Conservation (phyloP, 2,113 vertebrate genomes). For the Oxyruncus cristatus region DNA sequence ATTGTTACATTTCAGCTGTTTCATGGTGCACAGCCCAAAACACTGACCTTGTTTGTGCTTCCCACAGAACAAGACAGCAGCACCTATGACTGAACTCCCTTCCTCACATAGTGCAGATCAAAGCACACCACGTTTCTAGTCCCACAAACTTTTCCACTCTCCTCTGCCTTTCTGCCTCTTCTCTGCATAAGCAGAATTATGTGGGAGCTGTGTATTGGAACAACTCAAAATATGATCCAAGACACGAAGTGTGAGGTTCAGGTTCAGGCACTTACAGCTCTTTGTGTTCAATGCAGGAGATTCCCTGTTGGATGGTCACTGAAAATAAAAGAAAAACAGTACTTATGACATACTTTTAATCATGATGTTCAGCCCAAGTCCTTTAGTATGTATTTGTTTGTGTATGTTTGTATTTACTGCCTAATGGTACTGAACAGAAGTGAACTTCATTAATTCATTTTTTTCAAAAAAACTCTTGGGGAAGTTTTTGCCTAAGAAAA, state of each 20-base stretch:
- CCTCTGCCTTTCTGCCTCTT: background rate
- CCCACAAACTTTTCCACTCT: background rate
- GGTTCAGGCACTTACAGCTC: background rate
- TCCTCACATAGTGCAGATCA: background rate
- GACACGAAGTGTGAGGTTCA: background rate
- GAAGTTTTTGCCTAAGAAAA: background rate
- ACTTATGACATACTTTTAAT: background rate
- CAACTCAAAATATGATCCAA: background rate
- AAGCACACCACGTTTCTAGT: background rate
- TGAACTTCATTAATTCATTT: background rate
- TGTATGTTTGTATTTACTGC: background rate
- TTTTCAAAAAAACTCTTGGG: background rate
- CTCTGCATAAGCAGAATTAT: background rate
- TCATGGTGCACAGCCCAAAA: background rate
- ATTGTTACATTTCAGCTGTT: background rate
- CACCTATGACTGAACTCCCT: background rate
- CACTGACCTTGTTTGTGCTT: background rate
- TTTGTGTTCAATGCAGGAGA: background rate
- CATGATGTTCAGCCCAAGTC: background rate
- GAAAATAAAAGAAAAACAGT: background rate
- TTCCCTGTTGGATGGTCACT: background rate
- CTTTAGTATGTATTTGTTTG: background rate
- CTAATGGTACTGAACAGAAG: background rate
- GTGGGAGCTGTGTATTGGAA: background rate
- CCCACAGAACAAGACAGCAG: background rate